Conservation (phyloP, 2,113 vertebrate genomes). For the Scomber japonicus region DNA sequence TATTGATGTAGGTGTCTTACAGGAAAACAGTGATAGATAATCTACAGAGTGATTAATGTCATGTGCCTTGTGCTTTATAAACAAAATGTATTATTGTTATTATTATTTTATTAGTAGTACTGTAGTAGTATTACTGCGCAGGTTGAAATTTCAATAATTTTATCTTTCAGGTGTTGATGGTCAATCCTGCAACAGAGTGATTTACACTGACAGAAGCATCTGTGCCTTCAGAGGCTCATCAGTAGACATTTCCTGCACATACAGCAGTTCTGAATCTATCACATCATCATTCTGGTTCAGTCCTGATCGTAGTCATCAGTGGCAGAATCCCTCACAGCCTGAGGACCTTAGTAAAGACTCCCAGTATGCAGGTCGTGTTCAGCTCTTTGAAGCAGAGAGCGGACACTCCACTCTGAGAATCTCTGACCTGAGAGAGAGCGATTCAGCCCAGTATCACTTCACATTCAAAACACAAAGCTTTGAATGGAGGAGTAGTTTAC, state of each 20-base stretch:
- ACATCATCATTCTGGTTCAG: too few species aligned
- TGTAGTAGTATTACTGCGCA: too few species aligned
- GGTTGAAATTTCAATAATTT: background rate
- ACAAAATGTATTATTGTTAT: too few species aligned
- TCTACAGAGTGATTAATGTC: too few species aligned
- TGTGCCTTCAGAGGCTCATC: too few species aligned
- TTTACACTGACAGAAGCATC: background rate
- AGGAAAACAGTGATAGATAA: too few species aligned
- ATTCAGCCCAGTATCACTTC: constrained; percentile 29
- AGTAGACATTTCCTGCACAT: too few species aligned
- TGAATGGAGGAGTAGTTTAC: background rate
- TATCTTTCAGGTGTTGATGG: background rate
- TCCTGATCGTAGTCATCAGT: background rate
- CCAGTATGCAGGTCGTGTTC: background rate
- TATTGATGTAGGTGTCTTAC: too few species aligned
- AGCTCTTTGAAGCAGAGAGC: background rate
- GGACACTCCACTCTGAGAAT: constrained; percentile 28
- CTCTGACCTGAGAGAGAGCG: constrained; percentile 27
- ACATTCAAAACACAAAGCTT: background rate
- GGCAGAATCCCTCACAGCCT: background rate
- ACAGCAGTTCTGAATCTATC: too few species aligned
- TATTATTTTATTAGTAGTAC: too few species aligned
- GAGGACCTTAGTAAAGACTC: background rate
- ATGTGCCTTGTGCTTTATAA: too few species aligned
- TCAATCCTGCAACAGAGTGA: background rate